phyloP scores from a whole-genome alignment of 1,140 invertebrate species.

The Dinoponera quadriceps region DNA sequence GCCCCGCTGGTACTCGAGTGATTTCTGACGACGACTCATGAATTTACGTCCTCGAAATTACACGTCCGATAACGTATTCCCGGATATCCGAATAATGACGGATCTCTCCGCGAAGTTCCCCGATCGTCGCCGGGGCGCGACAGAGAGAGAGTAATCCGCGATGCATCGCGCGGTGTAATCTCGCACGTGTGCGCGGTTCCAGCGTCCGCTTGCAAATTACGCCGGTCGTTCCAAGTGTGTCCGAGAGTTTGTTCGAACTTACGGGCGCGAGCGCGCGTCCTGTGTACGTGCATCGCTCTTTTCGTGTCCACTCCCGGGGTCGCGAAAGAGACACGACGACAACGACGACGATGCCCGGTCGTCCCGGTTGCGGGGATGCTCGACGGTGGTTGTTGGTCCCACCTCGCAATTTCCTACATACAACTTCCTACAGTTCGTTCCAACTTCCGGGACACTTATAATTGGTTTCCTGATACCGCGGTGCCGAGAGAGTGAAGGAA shows the following conservation, averaged over 20 bases:
- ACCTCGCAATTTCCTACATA: slow-evolving; percentile 72
- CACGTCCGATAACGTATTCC: too few relatives aligned
- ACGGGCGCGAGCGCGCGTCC: neutral
- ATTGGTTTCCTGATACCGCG: slow-evolving; percentile 78
- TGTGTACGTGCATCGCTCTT: slow-evolving; percentile 47
- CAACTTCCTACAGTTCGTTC: slow-evolving; percentile 73
- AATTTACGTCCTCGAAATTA: too few relatives aligned
- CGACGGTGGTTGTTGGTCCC: slow-evolving; percentile 47
- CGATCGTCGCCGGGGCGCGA: neutral
- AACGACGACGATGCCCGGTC: too few relatives aligned
- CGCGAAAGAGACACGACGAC: neutral
- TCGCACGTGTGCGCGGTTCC: slow-evolving; percentile 40
- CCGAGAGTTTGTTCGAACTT: slow-evolving; percentile 51
- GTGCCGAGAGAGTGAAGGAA: slow-evolving; percentile 55
- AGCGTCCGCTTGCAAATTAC: slow-evolving; percentile 71
- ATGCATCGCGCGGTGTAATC: slow-evolving; percentile 40
- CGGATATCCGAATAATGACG: too few relatives aligned
- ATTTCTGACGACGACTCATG: slow-evolving; percentile 55
- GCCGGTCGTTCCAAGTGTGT: slow-evolving; percentile 47
- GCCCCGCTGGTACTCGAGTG: slow-evolving; percentile 55
- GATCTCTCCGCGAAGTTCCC: neutral
- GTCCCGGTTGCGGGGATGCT: slow-evolving; percentile 21
- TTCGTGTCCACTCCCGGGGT: neutral
- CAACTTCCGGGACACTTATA: slow-evolving; percentile 80
- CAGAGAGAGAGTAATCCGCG: slow-evolving; percentile 17